These are phyloP conservation scores for Hybos culiciformis DNA, from an alignment of 2,888 invertebrate genomes.

Conservation along the genomic window DNA sequence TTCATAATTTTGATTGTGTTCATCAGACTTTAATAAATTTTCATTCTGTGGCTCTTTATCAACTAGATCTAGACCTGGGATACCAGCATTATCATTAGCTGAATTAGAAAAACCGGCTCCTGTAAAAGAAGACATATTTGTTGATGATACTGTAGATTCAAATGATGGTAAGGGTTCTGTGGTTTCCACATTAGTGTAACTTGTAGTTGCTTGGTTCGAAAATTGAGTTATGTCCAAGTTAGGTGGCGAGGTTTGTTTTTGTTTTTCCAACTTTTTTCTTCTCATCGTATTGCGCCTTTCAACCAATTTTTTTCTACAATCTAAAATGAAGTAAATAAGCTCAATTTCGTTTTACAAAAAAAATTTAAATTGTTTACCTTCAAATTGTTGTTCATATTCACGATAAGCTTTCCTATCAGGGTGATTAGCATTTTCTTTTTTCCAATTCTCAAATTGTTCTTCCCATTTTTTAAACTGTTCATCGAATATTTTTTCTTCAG, in stretches of 20 bases:
- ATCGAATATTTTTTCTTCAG: conserved; percentile 72
- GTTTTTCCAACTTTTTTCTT: conserved; percentile 34
- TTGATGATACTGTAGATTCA: conserved; percentile 6
- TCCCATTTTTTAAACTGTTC: conserved; percentile 86
- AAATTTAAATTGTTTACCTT: too few species aligned
- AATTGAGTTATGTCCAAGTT: not conserved
- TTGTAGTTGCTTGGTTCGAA: not conserved
- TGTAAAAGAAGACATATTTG: too few species aligned
- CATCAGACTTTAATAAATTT: too few species aligned
- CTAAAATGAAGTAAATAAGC: too few species aligned
- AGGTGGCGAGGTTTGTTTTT: conserved; percentile 6
- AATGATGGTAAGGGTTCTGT: conserved; percentile 7
- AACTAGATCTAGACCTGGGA: conserved; percentile 61
- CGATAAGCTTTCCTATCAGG: conserved; percentile 76
- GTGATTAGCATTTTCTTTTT: conserved; percentile 78
- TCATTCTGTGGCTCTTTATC: conserved; percentile 27
- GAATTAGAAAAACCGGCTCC: conserved; percentile 23
- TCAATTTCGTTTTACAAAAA: too few species aligned
- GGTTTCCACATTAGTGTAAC: not conserved
- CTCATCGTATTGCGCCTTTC: conserved; percentile 74
- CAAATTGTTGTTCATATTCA: conserved; percentile 81
- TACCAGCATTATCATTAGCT: conserved; percentile 36
- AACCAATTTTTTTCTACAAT: conserved; percentile 62
- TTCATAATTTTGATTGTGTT: conserved; percentile 6
- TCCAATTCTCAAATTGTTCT: conserved; percentile 83